A percentile compares a stretch with the other conserved stretches of the same genome.
phyloP scores from a whole-genome alignment of 2,888 invertebrate genomes.

The Dione vanillae region DNA sequence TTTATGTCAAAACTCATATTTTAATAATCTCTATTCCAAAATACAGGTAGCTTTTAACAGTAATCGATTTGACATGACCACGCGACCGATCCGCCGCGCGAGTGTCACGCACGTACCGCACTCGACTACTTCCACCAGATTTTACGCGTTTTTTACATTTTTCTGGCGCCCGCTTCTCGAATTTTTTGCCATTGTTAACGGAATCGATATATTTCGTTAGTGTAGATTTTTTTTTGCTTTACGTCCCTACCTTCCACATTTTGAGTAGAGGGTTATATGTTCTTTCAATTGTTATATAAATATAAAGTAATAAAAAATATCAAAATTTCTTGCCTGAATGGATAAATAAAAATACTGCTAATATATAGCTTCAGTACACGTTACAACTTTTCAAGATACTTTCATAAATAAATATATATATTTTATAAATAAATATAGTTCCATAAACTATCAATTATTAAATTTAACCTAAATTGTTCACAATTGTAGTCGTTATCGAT shows the following conservation, averaged over 20 bases:
- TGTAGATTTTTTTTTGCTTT: not conserved
- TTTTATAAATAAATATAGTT: conserved; percentile 3
- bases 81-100: conserved; percentile 67
- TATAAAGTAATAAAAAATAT: no score
- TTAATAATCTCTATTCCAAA: conserved; percentile 25
- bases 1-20: conserved; percentile 1
- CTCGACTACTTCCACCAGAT: conserved; percentile 59
- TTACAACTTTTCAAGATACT: not conserved
- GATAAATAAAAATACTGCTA: no score
- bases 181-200: conserved; percentile 62
- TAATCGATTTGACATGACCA: conserved; percentile 71
- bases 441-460: conserved; percentile 19
- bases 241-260: no score
- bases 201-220: conserved; percentile 7
- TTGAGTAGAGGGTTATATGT: no score
- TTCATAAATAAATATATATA: not conserved
- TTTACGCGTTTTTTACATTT: conserved; percentile 51
- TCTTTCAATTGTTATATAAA: no score
- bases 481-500: conserved; percentile 32
- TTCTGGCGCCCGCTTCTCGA: conserved; percentile 65
- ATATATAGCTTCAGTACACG: no score
- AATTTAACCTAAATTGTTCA: conserved; percentile 23
- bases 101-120: conserved; percentile 73
- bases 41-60: conserved; percentile 31
- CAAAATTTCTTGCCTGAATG: no score